Evolutionary conservation across 1,140 invertebrate species (phyloP).

Genomic region (Trichonephila inaurata): DNA sequence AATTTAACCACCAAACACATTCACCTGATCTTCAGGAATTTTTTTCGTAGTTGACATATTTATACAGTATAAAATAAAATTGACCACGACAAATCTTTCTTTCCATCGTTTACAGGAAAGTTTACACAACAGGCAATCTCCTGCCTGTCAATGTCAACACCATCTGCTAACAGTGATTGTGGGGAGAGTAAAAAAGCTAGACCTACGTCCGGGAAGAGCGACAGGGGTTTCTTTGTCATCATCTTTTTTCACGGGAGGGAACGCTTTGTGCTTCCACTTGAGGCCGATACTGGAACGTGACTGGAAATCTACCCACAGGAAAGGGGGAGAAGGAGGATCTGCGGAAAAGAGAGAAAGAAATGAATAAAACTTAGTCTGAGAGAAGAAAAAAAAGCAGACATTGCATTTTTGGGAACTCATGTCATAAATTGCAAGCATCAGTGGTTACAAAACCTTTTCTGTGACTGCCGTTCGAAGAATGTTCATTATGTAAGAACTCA

Average conservation of each 20-base stretch:
- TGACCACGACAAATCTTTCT: too few species aligned
- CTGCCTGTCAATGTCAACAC: background rate
- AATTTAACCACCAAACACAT: too few species aligned
- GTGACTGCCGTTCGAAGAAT: background rate
- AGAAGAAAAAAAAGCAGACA: background rate
- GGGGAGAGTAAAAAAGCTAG: background rate
- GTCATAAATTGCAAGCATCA: background rate
- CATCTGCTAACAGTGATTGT: background rate
- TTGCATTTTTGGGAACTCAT: background rate
- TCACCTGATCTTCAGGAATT: too few species aligned
- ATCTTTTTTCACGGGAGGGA: constrained; percentile 13
- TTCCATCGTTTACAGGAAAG: background rate
- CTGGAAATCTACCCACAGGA: constrained; percentile 76
- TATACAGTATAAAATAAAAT: too few species aligned
- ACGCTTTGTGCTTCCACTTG: constrained; percentile 72
- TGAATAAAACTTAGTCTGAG: constrained; percentile 23
- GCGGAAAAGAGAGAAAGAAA: background rate
- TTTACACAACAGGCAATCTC: background rate
- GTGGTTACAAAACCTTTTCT: constrained; percentile 52
- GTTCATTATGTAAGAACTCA: too few species aligned
- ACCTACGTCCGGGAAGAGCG: constrained; percentile 53
- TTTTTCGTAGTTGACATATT: too few species aligned
- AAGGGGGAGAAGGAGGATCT: constrained; percentile 78
- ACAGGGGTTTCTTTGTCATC: constrained; percentile 50
- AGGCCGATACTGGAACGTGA: constrained; percentile 72